phyloP scores from a whole-genome alignment of 2,797 vertebrate genomes.

The Falco naumanni region DNA sequence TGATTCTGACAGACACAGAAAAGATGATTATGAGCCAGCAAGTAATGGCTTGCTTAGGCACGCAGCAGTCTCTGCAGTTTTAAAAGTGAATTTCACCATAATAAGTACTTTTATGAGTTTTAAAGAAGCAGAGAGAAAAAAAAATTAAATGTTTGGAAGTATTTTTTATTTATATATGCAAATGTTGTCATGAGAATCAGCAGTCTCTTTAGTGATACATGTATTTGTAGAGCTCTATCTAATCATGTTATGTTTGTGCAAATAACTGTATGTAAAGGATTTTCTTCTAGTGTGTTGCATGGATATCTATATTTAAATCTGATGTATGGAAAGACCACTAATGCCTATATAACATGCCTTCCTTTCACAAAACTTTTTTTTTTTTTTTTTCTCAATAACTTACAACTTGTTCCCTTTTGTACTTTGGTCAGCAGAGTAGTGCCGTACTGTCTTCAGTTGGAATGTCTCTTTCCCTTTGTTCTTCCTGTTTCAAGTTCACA shows the following conservation, averaged over 20 bases:
- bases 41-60: conserved; percentile 47
- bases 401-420: not conserved
- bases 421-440: not conserved
- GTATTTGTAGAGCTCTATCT: not conserved
- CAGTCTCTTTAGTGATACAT: not conserved
- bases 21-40: conserved; percentile 44
- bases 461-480: not conserved
- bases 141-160: not conserved
- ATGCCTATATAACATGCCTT: not conserved
- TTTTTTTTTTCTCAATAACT: not conserved
- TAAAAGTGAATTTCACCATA: not conserved
- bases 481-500: not conserved
- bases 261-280: not conserved
- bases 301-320: not conserved
- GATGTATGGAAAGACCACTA: not conserved
- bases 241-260: not conserved
- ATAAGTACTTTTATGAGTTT: not conserved
- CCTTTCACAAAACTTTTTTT: not conserved
- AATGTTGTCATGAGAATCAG: not conserved
- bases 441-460: not conserved
- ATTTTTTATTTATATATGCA: not conserved
- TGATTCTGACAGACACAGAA: conserved; percentile 63
- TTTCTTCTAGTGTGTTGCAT: not conserved
- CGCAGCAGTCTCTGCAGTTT: conserved; percentile 15
- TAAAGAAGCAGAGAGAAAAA: not conserved